phyloP scores from a whole-genome alignment of 2,113 vertebrate genomes.

The Prunella himalayana region DNA sequence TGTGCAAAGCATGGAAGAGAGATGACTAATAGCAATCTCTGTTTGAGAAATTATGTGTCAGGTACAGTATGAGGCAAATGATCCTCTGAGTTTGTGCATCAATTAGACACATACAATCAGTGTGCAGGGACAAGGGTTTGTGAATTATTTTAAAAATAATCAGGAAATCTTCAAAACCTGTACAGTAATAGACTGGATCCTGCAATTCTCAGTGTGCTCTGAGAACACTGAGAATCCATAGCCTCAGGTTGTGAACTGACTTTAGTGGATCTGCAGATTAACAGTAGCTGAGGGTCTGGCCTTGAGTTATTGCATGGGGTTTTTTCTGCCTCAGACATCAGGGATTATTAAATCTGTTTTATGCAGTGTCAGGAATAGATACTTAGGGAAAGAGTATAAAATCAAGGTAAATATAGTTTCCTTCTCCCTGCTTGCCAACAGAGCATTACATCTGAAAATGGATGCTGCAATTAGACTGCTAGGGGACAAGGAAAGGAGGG shows the following conservation, averaged over 20 bases:
- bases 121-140: background rate
- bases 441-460: background rate
- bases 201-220: background rate
- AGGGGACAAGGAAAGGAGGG: background rate
- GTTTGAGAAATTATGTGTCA: slow-evolving; percentile 29
- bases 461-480: background rate
- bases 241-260: background rate
- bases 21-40: background rate
- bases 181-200: background rate
- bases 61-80: background rate
- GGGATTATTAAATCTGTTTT: background rate
- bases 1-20: background rate
- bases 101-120: background rate
- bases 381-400: background rate
- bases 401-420: background rate
- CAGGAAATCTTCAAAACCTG: background rate
- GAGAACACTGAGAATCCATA: background rate
- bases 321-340: background rate
- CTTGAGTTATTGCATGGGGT: accelerated
- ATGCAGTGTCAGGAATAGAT: background rate
- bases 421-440: background rate
- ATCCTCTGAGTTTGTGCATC: background rate
- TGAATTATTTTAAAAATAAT: background rate
- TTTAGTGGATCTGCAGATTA: background rate
- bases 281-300: background rate